Base-by-base conservation (phyloP, 1,140 invertebrate species). In the Orius laevigatus region DNA sequence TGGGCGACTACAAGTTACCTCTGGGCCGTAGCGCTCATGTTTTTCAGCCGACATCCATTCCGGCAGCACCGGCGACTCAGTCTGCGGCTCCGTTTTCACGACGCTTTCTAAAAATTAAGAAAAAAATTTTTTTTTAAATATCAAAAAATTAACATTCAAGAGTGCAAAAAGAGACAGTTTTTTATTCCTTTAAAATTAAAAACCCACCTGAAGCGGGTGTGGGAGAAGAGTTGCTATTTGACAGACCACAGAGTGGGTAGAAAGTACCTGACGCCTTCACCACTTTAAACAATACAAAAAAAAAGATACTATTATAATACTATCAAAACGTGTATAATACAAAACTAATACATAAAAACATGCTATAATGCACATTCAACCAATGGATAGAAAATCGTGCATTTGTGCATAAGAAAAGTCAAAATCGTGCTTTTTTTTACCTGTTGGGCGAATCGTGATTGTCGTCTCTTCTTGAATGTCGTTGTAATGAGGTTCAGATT, bases 261-360 rank as follows among this genome's bases (percentile, higher is more conserved):
- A 86, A 92, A 66, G 85, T 92, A 64, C 88, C 87, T 59, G 83
- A 76, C 65, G 87, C 84, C 78, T 86, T 91, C 69, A 90, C 84
- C 73, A 87, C 81, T 84, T 78, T 66, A 77, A 79, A 70, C 10
- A 25, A 45, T 9, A 34, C 33, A 34, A 34, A 34, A 8, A 34
- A 34, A 8, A 34, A 34, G 8, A 34, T n/a, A 34, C n/a, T 34
- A 8, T 34, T 34, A n/a, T 8, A 34, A 34, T n/a, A 34, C 33
- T 34, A 8, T 8, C 33, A n/a, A 34, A 8, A 34, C 33, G n/a
- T n/a, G n/a, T n/a, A n/a, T n/a, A n/a, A n/a, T n/a, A n/a, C n/a
- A n/a, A n/a, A n/a, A n/a, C n/a, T n/a, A n/a, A n/a, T n/a, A n/a
- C n/a, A n/a, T n/a, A n/a, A n/a, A n/a, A n/a, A n/a, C n/a, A n/a